Evolutionary conservation across 2,113 vertebrate genomes (phyloP).

Genomic region (Nyctereutes procyonoides): DNA sequence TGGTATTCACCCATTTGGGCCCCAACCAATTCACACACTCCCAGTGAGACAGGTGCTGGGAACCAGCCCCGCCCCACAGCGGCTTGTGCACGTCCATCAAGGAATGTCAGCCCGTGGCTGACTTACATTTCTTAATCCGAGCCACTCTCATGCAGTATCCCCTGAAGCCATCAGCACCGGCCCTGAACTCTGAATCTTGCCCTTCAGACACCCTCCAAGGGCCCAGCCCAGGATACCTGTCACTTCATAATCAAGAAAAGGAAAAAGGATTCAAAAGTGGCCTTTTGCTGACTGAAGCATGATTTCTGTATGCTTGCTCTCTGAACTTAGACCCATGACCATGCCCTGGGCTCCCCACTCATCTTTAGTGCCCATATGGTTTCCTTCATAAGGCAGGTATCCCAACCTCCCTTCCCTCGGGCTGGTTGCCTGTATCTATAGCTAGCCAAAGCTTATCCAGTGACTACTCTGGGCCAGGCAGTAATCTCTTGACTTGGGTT

Average conservation of each 20-base stretch:
- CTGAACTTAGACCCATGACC: not conserved
- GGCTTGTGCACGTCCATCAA: not conserved
- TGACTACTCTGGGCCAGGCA: not conserved
- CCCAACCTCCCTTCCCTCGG: fast-evolving
- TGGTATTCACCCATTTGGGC: not conserved
- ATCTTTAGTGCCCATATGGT: not conserved
- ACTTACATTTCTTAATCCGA: not conserved
- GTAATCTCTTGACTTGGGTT: not conserved
- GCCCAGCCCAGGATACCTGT: not conserved
- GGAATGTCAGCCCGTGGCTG: not conserved
- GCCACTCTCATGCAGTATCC: not conserved
- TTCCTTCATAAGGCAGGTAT: not conserved
- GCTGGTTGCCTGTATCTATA: not conserved
- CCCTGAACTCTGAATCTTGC: not conserved
- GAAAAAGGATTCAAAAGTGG: not conserved
- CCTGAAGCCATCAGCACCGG: not conserved
- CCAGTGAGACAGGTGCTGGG: not conserved
- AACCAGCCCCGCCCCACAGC: not conserved
- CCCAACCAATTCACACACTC: not conserved
- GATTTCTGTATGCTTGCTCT: not conserved
- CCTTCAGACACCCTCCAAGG: not conserved
- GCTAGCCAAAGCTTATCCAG: not conserved
- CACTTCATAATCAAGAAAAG: not conserved
- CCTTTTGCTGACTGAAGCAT: not conserved
- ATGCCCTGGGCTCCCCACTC: no score